These are phyloP conservation scores for Cottoperca gobio DNA, from an alignment of 2,797 vertebrate genomes.

Conservation along the genomic window DNA sequence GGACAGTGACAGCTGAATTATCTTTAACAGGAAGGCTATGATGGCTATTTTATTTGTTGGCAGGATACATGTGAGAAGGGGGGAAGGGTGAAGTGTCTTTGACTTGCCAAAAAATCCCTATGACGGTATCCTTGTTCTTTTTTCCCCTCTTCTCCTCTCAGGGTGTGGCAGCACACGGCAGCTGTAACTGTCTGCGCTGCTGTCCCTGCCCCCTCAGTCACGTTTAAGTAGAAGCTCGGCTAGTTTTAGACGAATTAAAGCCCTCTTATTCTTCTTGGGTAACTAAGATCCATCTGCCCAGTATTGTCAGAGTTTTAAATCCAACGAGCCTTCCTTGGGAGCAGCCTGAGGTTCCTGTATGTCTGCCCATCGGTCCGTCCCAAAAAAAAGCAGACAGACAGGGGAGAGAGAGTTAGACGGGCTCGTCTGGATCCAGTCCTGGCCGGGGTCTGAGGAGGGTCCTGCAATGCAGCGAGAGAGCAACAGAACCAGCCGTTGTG, in stretches of 20 bases:
- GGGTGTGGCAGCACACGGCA: slow-evolving; percentile 85
- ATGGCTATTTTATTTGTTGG: slow-evolving; percentile 39
- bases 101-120: slow-evolving; percentile 71
- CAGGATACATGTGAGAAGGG: slow-evolving; percentile 75
- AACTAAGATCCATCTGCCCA: slow-evolving; percentile 66
- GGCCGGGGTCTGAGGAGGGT: slow-evolving; percentile 84
- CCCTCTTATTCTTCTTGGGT: slow-evolving; percentile 59
- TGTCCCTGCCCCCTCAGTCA: slow-evolving; percentile 80
- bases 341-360: slow-evolving; percentile 81
- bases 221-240: slow-evolving; percentile 68
- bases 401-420: slow-evolving; percentile 78
- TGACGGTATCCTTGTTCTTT: slow-evolving; percentile 84
- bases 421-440: slow-evolving; percentile 87
- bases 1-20: slow-evolving; percentile 7
- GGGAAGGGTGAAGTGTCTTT: slow-evolving; percentile 79
- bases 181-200: slow-evolving; percentile 83
- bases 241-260: slow-evolving; percentile 66
- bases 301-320: slow-evolving; percentile 75
- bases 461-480: slow-evolving; percentile 86
- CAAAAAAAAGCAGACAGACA: slow-evolving; percentile 77
- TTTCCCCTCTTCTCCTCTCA: slow-evolving; percentile 84
- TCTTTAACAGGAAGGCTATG: not conserved
- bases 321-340: slow-evolving; percentile 83
- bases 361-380: slow-evolving; percentile 74
- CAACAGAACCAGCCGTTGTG: slow-evolving; percentile 78